Evolutionary conservation across 2,888 invertebrate species (phyloP), one percentile per base, ranked within the genome.

Genomic region (Drosophila austrosaltans): DNA sequence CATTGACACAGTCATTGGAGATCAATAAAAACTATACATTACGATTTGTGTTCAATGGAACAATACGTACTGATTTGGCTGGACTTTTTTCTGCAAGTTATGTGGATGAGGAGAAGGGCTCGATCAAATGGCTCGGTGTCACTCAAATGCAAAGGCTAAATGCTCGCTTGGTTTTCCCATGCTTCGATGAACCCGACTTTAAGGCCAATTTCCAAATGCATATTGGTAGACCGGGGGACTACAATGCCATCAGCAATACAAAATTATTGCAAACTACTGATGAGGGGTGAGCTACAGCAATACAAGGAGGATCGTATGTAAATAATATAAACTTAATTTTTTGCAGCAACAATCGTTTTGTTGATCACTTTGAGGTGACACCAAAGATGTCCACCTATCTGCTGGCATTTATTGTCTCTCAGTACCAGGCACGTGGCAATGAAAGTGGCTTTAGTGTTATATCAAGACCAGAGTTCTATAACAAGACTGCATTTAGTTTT

Each of bases 311-410:
- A 3, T 30, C 30, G 30, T 30, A 5, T 8, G 3, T 16, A 1
- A 6, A 3, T 3, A 2, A 39, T 12, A 12, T 5, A 12, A 36
- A 4, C 28, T 22, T 2, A 63, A 10, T 28, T 20, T 36, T 39
- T 72, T 76, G 39, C 56, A 88, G 86, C 5, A 57, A 66, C 12
- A 73, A 76, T 58, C 86, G 85, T 0, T 81, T 66, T 40, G 63
- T 85, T 53, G 91, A 91, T 73, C 80, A 81, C 12, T 91, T 90
- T 54, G 77, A 78, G 4, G 76, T 71, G 10, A 94, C 95, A 0
- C 92, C 93, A 0, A 90, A 92, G 7, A 97, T 97, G 96, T 96
- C 96, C 2, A 94, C 96, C 0, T 98, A 98, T 87, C 93, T 97
- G 1, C 92, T 97, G n/a, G 97, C 97, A 0, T 96, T 96, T 89